Evolutionary conservation across 2,888 invertebrate species (phyloP).

Genomic region (Drosophila hamatofila): DNA sequence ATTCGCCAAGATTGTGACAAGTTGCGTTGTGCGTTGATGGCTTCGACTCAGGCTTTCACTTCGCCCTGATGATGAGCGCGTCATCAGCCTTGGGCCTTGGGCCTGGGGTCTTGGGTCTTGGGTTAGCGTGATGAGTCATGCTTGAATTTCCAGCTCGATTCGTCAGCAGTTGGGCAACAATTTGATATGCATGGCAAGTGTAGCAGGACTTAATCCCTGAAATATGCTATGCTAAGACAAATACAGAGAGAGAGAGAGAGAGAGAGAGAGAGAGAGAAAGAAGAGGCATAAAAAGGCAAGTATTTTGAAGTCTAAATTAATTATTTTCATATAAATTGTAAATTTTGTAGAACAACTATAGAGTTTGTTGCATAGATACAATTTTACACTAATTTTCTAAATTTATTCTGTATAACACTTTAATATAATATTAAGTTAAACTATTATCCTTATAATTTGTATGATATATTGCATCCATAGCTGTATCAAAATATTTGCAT

Average conservation of each 20-base stretch:
- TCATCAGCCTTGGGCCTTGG: conserved; percentile 32
- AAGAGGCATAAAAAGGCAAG: not conserved
- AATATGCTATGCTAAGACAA: conserved; percentile 16
- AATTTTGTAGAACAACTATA: not conserved
- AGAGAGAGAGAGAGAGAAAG: no score
- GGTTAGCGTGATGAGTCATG: conserved; percentile 45
- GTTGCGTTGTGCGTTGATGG: conserved; percentile 30
- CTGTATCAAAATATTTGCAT: no score
- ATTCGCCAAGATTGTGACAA: conserved; percentile 40
- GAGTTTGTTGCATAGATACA: no score
- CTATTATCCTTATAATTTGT: no score
- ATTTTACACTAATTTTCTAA: no score
- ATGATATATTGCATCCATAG: no score
- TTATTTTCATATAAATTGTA: not conserved
- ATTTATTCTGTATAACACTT: no score
- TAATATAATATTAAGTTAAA: no score
- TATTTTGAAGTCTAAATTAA: not conserved
- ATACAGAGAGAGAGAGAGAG: not conserved
- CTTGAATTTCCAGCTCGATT: conserved; percentile 25
- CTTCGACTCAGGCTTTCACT: conserved; percentile 16
- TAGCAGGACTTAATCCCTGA: conserved; percentile 15
- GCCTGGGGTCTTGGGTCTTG: not conserved
- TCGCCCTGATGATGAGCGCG: conserved; percentile 32
- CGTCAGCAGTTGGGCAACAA: conserved; percentile 15
- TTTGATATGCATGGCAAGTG: conserved; percentile 48